Evolutionary conservation across 2,888 invertebrate species (phyloP), one percentile per base, ranked within the genome.

Genomic region (Ellobium chinense): DNA sequence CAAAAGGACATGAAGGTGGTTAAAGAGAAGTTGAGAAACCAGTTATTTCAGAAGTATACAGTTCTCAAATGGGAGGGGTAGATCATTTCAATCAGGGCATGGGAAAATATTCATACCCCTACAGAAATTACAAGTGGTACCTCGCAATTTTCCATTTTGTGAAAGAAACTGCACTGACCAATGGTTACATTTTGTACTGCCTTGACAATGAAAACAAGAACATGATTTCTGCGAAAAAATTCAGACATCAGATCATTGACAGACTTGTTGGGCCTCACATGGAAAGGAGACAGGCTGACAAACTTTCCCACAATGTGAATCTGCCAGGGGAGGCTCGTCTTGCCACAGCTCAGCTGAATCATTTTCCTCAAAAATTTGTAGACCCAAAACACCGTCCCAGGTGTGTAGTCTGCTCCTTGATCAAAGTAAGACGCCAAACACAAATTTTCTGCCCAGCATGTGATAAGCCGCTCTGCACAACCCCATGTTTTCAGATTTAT

Each of bases 181-280:
- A 85, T 77, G 81, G 77, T 2, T 85, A 84, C 62, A 85, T 84
- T 63, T 14, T 85, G 56, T 86, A 81, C 58, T n/a, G 37, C 7
- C 18, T 5, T 4, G 12, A 31, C 9, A 65, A 65, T 31, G 29
- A 18, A 18, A n/a, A n/a, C n/a, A 4, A 65, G 9, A 31, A 7
- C 29, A 29, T 14, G 9, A 7, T 65, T 4, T 12, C 65, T 5
- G 34, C 18, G 4, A 65, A 65, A 31, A 4, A 31, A 7, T 65
- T 65, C 21, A 7, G n/a, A 7, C 60, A 60, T 14, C 7, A 21
- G n/a, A n/a, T 60, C 7, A 60, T 60, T 60, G 60, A 60, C 27
- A 21, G n/a, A 60, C 60, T 60, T n/a, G 60, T 60, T 60, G 27
- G 5, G 7, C 60, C 60, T 24, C 60, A 14, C 12, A 60, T 60